Conservation (phyloP, 2,888 invertebrate genomes). For the Octodonta nipae region DNA sequence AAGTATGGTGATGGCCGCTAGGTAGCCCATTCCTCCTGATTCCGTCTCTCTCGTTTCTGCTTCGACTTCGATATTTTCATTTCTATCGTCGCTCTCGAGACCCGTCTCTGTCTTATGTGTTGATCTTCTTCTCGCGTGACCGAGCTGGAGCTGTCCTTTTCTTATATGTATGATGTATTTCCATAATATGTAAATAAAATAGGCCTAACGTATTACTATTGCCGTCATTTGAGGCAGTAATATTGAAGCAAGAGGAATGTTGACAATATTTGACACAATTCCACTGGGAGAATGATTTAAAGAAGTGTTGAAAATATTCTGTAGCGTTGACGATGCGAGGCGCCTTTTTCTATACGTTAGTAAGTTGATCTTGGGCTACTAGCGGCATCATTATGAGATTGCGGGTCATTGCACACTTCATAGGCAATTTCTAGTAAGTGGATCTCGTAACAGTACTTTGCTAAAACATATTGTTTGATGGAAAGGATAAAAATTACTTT, state of each 20-base stretch:
- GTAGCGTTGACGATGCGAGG: no score
- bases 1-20: conserved; percentile 34
- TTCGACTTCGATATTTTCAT: conserved; percentile 2
- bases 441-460: background rate
- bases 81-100: conserved; percentile 4
- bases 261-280: conserved; percentile 12
- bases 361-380: no score
- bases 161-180: conserved; percentile 12
- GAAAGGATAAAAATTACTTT: no score
- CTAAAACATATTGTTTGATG: no score
- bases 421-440: background rate
- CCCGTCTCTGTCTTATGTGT: conserved; percentile 4
- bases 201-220: conserved; percentile 11
- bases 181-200: conserved; percentile 15
- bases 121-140: conserved; percentile 10
- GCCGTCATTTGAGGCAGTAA: conserved; percentile 10
- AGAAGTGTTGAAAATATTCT: conserved; percentile 3
- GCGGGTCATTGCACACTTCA: background rate
- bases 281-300: conserved; percentile 2
- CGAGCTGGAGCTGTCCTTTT: conserved; percentile 10
- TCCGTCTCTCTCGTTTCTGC: conserved; percentile 20
- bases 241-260: conserved; percentile 5
- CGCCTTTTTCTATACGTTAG: no score
- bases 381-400: no score
- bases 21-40: conserved; percentile 30